Evolutionary conservation across 2,797 vertebrate species (phyloP), one percentile per base, ranked within the genome.

Genomic region (Ispidina picta): DNA sequence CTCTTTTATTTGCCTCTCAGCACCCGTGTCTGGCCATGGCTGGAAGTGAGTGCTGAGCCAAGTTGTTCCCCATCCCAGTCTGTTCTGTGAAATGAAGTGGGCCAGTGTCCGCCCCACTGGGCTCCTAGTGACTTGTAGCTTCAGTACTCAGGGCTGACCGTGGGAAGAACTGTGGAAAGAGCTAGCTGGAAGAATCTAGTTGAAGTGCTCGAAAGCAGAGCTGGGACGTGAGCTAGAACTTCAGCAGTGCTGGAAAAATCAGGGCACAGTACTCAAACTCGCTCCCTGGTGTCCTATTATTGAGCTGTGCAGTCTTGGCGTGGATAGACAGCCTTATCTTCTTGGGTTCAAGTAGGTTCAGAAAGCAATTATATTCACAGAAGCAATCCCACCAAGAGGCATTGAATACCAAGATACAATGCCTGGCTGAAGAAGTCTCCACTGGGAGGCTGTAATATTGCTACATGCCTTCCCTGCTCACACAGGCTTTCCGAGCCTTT

Each of bases 31-130:
- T 78, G 33, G 22, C 77, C 12, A 0, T 4, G 15, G 20, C 77
- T 71, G 68, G 49, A 44, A 33, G 8, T 28, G 10, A 18, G 2
- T 85, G 28, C 46, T 2, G 2, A 56, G 49, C 56, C 46, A 23
- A 26, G 29, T 52, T 29, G 8, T 66, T 12, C 54, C 35, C 8
- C 5, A 3, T 31, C 63, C 33, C 1, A 6, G 13, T 56, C 60
- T 60, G 33, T 41, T 75, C 20, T 23, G 37, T 4, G 4, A n/a
- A 63, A 49, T 5, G 3, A 72, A 52, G 31, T 12, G 41, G 10
- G 10, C 9, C n/a, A 19, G n/a, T 2, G 2, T 52, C 29, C 2
- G 2, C 5, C 5, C 2, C 5, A 0, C 17, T n/a, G 5, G 6
- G 13, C 16, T 88, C 0, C 14, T 70, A 31, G 13, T 72, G 29